A percentile compares a stretch with the other conserved stretches of the same genome.
Conservation (phyloP, 2,797 vertebrate genomes). For the Mustela erminea region DNA sequence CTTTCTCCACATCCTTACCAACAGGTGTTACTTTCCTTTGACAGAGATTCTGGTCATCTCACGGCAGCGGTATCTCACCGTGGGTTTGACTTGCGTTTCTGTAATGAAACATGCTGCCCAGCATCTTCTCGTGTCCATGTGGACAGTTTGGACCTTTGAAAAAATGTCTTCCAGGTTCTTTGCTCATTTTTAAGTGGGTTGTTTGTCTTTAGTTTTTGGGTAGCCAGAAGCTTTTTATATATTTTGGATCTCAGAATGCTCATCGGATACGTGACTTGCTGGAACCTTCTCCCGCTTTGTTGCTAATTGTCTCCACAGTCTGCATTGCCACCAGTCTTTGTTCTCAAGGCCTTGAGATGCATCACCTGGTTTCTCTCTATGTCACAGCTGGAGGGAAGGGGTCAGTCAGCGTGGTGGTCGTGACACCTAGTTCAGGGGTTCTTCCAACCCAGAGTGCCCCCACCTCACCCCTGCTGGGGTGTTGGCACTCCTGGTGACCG, state of each 20-base stretch:
- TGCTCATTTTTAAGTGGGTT: neutral
- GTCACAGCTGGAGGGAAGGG: neutral
- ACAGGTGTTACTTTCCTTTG: neutral
- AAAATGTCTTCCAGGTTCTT: neutral
- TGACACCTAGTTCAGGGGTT: neutral
- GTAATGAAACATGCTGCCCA: neutral
- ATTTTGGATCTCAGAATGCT: neutral
- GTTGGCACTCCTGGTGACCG: neutral
- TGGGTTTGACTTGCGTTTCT: neutral
- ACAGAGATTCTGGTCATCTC: neutral
- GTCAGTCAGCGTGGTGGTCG: too few species aligned
- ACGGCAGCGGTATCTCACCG: neutral
- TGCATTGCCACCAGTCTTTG: neutral
- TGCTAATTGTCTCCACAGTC: neutral
- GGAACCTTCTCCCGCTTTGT: neutral
- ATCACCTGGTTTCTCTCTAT: neutral
- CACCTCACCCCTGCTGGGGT: neutral
- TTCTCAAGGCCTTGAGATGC: neutral
- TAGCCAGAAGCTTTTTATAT: neutral
- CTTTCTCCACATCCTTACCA: neutral
- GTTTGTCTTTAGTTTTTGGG: neutral
- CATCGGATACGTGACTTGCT: neutral
- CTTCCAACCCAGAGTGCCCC: neutral
- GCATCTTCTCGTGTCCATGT: neutral
- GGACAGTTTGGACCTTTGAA: neutral